A percentile compares a stretch with the other conserved stretches of the same genome.
phyloP scores from a whole-genome alignment of 2,113 vertebrate species.

The Epinephelus moara region DNA sequence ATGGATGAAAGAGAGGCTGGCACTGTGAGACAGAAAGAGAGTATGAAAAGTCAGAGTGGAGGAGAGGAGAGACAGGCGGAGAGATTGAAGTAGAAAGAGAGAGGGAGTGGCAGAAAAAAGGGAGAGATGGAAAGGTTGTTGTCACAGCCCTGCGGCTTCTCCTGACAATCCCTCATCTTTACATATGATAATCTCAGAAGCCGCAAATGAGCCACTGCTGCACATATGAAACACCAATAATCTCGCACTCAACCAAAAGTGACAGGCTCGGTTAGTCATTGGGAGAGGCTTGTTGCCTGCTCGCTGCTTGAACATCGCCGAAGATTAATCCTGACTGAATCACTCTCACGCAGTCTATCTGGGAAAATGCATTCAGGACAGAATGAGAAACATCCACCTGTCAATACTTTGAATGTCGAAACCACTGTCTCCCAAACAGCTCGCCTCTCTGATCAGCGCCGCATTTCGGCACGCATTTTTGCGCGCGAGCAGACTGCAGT shows the following conservation, averaged over 20 bases:
- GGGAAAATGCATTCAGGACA: conserved; percentile 44
- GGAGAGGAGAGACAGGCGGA: conserved; percentile 12
- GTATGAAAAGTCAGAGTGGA: conserved; percentile 25
- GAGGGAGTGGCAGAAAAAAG: conserved; percentile 41
- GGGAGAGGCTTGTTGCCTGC: conserved; percentile 49
- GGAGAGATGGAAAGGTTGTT: conserved; percentile 59
- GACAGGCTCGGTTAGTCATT: conserved; percentile 68
- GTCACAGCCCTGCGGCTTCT: conserved; percentile 55
- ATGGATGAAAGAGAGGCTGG: conserved; percentile 30
- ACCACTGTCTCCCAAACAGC: conserved; percentile 18
- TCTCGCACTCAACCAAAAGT: conserved; percentile 70
- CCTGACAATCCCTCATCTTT: conserved; percentile 79
- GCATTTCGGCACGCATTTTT: conserved; percentile 4
- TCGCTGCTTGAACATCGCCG: conserved; percentile 29
- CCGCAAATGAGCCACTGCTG: conserved; percentile 66
- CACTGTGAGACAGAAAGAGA: conserved; percentile 21
- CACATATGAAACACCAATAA: conserved; percentile 72
- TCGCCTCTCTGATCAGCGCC: conserved; percentile 25
- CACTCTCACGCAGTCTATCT: conserved; percentile 35
- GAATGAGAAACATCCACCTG: conserved; percentile 65
- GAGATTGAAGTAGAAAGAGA: conserved; percentile 35
- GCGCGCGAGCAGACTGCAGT: not conserved
- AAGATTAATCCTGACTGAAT: conserved; percentile 64
- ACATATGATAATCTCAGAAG: conserved; percentile 78
- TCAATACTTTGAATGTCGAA: conserved; percentile 51